Evolutionary conservation across 1,140 invertebrate species (phyloP).

Genomic region (Drosophila sp.): DNA sequence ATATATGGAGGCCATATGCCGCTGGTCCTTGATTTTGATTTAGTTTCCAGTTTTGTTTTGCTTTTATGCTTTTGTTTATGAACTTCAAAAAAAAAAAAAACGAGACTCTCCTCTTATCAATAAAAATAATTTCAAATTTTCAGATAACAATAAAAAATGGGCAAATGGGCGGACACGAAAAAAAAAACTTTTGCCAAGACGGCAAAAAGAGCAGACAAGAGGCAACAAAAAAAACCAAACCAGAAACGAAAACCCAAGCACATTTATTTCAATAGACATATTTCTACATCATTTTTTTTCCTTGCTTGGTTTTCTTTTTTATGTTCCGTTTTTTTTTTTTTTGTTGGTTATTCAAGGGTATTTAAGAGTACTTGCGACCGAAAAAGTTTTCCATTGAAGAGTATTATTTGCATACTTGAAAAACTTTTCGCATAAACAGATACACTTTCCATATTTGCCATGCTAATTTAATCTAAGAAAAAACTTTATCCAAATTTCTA

Average conservation of each 20-base stretch:
- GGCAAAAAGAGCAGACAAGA: constrained; percentile 35
- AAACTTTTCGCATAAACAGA: too few species aligned
- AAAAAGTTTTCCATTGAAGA: background rate
- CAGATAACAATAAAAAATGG: constrained; percentile 67
- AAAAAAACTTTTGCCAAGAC: constrained; percentile 28
- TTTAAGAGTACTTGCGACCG: background rate
- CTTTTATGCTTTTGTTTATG: constrained; percentile 44
- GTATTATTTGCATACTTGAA: too few species aligned
- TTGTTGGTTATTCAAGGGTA: background rate
- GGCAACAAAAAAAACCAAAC: background rate
- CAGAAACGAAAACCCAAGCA: constrained; percentile 7
- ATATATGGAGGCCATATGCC: constrained; percentile 28
- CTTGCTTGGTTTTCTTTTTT: background rate
- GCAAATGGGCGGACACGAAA: constrained; percentile 14
- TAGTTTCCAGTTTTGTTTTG: constrained; percentile 31
- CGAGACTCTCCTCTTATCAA: constrained; percentile 30
- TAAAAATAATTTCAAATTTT: constrained; percentile 78
- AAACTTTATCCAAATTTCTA: too few species aligned
- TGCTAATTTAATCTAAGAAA: too few species aligned
- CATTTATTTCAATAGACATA: constrained; percentile 29
- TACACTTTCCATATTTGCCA: too few species aligned
- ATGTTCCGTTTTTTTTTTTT: background rate
- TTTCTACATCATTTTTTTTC: background rate
- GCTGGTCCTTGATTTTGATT: constrained; percentile 65
- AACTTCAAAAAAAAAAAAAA: constrained; percentile 24